Base-by-base conservation (phyloP, 1,140 invertebrate genomes). In the Mercenaria mercenaria region DNA sequence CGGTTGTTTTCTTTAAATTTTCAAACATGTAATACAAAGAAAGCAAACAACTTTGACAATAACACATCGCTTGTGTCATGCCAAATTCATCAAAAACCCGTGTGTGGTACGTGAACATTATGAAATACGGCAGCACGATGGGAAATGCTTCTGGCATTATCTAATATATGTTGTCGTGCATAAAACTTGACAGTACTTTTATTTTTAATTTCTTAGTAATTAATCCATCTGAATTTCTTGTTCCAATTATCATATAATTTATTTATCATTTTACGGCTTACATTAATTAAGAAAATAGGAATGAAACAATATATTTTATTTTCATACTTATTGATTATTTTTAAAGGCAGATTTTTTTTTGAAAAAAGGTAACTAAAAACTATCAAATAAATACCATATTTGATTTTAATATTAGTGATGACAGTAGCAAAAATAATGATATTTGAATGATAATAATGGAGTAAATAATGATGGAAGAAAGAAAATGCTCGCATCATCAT, bases 21-120 rank as follows among this genome's bases (percentile, higher is more conserved):
- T 39, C 67, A 72, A 72, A 72, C 34, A 20, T 39, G 67, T 72
- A 39, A 18, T 39, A 72, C 34, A 72, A 10, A 20, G 34, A 3
- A 3, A 10, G 67, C 67, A 39, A 72, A 41, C 39, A 41, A 41
- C 13, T 72, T 41, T 72, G 67, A 72, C 67, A 41, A 72, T 72
- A 39, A 72, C 37, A 72, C 67, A 72, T 72, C 11, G 37, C 32
- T 72, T 72, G 34, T 72, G 67, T 72, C 67, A 72, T 72, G 67
- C 67, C 67, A 72, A 72, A 72, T 72, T 72, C 29, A 72, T 72
- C 67, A 72, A 37, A 72, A 37, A 39, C 4, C 67, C 29, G 34
- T 72, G 67, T 72, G 67, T 72, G 67, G 67, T 72, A 72, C 67
- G 67, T 72, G 67, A 72, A 72, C 6, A 72, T 13, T 39, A 72